A percentile compares a stretch with the other conserved stretches of the same genome.
These are phyloP conservation scores for Anadara kagoshimensis DNA, from an alignment of 1,140 invertebrate genomes.

Conservation along the genomic window DNA sequence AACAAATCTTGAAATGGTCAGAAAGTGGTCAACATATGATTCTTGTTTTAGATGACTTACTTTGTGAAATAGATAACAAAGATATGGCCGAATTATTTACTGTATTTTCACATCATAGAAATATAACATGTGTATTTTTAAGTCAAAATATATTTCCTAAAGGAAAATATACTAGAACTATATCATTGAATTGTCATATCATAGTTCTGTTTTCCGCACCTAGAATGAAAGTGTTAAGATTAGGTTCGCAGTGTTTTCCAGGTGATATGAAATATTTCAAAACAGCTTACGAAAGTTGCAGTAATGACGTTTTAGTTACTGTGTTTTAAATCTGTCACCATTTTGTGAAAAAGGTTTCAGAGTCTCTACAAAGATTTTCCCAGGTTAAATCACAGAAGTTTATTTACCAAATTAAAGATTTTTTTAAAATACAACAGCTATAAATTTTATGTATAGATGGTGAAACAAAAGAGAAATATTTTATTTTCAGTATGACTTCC, in stretches of 20 bases:
- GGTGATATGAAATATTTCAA: conserved; percentile 13
- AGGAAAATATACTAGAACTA: conserved; percentile 27
- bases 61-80: neutral
- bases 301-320: conserved; percentile 8
- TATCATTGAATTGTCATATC: conserved; percentile 27
- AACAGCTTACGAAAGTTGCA: conserved; percentile 29
- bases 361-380: conserved; percentile 15
- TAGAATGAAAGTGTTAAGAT: conserved; percentile 23
- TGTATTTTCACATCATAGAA: conserved; percentile 5
- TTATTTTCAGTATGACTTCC: too few species aligned
- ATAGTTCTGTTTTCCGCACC: conserved; percentile 22
- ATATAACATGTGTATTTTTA: conserved; percentile 12
- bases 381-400: conserved; percentile 21
- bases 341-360: conserved; percentile 8
- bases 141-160: conserved; percentile 24
- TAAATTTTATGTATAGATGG: too few species aligned
- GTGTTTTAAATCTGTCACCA: conserved; percentile 20
- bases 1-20: conserved; percentile 12
- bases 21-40: conserved; percentile 1
- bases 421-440: neutral
- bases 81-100: conserved; percentile 4
- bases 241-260: conserved; percentile 33
- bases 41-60: conserved; percentile 13
- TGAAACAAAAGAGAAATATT: too few species aligned
- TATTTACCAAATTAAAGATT: conserved; percentile 2